Evolutionary conservation across 2,888 invertebrate species (phyloP).

Genomic region (Elysia crispata): DNA sequence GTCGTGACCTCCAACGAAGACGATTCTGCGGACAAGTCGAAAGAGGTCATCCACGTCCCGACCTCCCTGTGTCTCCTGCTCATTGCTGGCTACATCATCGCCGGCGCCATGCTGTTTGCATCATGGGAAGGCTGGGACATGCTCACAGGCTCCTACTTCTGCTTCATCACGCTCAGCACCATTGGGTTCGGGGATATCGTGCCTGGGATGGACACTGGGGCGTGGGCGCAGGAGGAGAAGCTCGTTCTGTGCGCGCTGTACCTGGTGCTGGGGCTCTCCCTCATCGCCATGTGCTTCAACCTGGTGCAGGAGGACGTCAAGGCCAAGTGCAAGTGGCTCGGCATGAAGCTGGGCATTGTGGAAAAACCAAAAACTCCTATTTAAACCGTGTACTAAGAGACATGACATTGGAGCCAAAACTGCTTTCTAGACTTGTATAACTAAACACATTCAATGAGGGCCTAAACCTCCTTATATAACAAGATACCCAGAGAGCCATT

Average conservation of each 20-base stretch:
- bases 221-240: conserved; percentile 72
- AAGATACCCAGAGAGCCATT: too few relatives aligned
- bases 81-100: conserved; percentile 74
- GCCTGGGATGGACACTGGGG: conserved; percentile 67
- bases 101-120: conserved; percentile 75
- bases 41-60: conserved; percentile 73
- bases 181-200: conserved; percentile 77
- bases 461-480: too few relatives aligned
- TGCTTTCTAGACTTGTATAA: too few relatives aligned
- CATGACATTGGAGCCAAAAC: too few relatives aligned
- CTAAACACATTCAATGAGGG: too few relatives aligned
- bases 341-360: conserved; percentile 76
- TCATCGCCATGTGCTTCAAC: conserved; percentile 79
- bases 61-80: conserved; percentile 75
- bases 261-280: conserved; percentile 77
- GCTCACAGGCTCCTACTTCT: conserved; percentile 75
- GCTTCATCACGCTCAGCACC: conserved; percentile 76
- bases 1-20: conserved; percentile 60
- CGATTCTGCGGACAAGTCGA: conserved; percentile 62
- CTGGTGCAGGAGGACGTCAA: conserved; percentile 78
- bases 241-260: conserved; percentile 76
- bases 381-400: neutral
- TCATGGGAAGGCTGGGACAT: conserved; percentile 75
- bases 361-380: conserved; percentile 57
- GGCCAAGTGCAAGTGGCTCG: conserved; percentile 76